Percentiles rank a stretch among this genome's conserved stretches.
Evolutionary conservation across 2,113 vertebrate genomes (phyloP).

Genomic region (Cebidichthys violaceus): DNA sequence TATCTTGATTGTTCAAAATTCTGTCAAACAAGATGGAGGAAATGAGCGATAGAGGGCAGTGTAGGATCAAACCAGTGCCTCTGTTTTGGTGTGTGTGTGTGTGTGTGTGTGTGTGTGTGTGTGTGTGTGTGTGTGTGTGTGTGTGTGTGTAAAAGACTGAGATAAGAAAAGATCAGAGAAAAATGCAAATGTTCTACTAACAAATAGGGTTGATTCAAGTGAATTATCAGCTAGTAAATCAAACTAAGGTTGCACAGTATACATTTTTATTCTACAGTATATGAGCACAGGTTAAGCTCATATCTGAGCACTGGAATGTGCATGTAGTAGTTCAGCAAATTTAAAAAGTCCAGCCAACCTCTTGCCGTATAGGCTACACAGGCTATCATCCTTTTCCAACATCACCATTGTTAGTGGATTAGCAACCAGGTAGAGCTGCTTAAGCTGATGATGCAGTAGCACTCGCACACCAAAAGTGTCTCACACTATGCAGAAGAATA

Average conservation of each 20-base stretch:
- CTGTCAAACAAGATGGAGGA: background rate
- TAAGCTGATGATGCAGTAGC: background rate
- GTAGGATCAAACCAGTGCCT: slow-evolving; percentile 30
- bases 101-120: background rate
- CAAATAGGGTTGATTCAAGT: background rate
- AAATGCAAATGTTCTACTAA: background rate
- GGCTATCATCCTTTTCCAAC: background rate
- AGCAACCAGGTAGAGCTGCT: background rate
- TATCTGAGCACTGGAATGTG: background rate
- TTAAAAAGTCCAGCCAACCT: background rate
- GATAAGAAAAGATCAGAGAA: background rate
- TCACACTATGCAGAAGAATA: background rate
- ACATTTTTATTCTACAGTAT: background rate
- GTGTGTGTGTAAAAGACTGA: background rate
- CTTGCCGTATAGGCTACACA: background rate
- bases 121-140: slow-evolving; percentile 8
- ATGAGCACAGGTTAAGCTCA: background rate
- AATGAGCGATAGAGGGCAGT: slow-evolving; percentile 69
- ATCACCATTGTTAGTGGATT: background rate
- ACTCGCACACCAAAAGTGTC: background rate
- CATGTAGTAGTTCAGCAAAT: background rate
- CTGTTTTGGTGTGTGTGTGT: background rate
- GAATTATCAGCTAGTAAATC: background rate
- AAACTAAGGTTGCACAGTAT: background rate
- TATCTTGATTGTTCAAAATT: background rate